phyloP scores from a whole-genome alignment of 2,113 vertebrate genomes.

The Apistogramma diplotaenia region DNA sequence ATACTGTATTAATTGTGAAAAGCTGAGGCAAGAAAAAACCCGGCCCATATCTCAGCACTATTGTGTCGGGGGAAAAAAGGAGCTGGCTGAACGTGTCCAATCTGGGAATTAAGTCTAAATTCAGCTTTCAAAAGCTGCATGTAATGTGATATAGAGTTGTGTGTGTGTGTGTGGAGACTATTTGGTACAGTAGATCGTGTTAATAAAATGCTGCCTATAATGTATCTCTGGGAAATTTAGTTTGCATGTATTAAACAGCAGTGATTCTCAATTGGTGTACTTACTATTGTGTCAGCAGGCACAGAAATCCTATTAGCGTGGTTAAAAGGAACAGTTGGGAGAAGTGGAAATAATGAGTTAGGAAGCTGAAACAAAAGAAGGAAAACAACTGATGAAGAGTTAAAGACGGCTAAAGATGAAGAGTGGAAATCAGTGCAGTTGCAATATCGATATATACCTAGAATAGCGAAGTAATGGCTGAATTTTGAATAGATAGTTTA shows the following conservation, averaged over 20 bases:
- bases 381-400: neutral
- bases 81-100: neutral
- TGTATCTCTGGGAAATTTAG: neutral
- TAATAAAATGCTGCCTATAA: neutral
- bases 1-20: conserved; percentile 35
- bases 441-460: neutral
- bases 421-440: neutral
- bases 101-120: neutral
- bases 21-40: conserved; percentile 8
- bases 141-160: neutral
- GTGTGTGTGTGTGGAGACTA: neutral
- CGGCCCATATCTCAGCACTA: conserved; percentile 1
- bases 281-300: neutral
- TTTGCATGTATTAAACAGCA: neutral
- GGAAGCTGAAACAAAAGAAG: neutral
- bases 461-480: neutral
- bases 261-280: neutral
- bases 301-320: neutral
- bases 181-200: too few relatives aligned
- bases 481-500: neutral
- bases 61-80: conserved; percentile 25
- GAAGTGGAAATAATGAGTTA: neutral
- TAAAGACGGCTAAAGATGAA: neutral
- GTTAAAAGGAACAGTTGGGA: neutral
- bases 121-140: neutral